These are phyloP conservation scores for Xenus cinereus DNA, from an alignment of 2,113 vertebrate species.

Conservation along the genomic window DNA sequence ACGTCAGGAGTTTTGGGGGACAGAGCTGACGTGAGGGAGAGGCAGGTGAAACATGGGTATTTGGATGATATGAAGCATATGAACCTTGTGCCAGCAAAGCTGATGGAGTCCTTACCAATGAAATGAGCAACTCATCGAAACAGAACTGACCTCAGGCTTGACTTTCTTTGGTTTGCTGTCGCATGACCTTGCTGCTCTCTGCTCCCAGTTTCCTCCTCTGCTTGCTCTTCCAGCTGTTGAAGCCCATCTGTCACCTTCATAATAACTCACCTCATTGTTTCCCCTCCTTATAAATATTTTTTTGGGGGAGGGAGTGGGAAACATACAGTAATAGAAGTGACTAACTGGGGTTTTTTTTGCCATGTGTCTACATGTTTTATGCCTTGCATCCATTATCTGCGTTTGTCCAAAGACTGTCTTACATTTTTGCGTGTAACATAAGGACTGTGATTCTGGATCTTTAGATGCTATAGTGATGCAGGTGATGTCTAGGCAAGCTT, in stretches of 20 bases:
- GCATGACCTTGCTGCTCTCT: not conserved
- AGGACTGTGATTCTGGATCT: not conserved
- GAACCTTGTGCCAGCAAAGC: not conserved
- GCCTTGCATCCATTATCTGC: not conserved
- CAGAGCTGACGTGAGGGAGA: not conserved
- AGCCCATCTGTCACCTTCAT: not conserved
- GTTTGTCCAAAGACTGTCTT: not conserved
- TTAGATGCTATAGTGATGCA: not conserved
- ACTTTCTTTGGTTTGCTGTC: not conserved
- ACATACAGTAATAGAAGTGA: not conserved
- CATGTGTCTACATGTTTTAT: not conserved
- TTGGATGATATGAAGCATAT: not conserved
- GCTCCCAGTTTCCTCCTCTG: not conserved
- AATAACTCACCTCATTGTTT: not conserved
- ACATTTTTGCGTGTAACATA: not conserved
- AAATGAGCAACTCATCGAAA: not conserved
- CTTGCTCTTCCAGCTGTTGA: not conserved
- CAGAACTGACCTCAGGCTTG: not conserved
- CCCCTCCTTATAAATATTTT: not conserved
- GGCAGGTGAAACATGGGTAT: not conserved
- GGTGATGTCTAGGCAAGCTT: not conserved
- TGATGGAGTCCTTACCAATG: not conserved
- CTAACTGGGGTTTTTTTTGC: not conserved
- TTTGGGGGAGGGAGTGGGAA: fast-evolving
- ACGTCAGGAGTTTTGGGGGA: not conserved